Base-by-base conservation (phyloP, 1,140 invertebrate genomes). In the Drosophila dunni region DNA sequence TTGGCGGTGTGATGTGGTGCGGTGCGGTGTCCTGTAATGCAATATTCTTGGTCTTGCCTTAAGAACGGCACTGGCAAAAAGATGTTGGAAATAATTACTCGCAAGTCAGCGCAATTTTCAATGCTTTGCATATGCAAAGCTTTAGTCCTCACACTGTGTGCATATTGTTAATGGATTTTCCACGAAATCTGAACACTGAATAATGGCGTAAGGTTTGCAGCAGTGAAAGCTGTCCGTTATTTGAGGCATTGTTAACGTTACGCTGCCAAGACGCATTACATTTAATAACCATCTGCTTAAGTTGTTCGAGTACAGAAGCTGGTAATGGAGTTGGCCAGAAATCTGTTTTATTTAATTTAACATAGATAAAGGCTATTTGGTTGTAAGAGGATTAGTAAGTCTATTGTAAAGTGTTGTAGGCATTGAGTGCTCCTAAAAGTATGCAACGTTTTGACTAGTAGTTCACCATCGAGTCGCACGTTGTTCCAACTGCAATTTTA, bases 61-160 rank as follows among this genome's bases (percentile, higher is more conserved):
- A 57, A 77, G 42, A 29, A 78, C 64, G 64, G 70, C 64, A 58
- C 72, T 78, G 79, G 70, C 61, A 53, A 70, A 79, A 86, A 86
- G 82, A 71, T 85, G 82, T 88, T 88, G 72, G 88, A 86, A 82
- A 86, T 88, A 86, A 86, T 86, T 86, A 86, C 67, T 83, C 66
- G 72, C 73, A 82, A 83, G 72, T 44, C 53, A 63, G 65, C 53
- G 60, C 58, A 62, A 63, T 57, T 57, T 71, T 66, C 42, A 8
- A 66, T 66, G 53, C 53, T 33, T 46, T n/a, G n/a, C 33, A 61
- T 57, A 36, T 20, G 24, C 36, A 36, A 34, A 42, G 62, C 53
- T 54, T 15, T 15, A 24, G 42, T 42, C 5, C 56, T 61, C 15
- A 36, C 50, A 34, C 60, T 50, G 0, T 50, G 38, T 64, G 38